Base-by-base conservation (phyloP, 2,888 invertebrate species). In the Choristoneura rosaceana region DNA sequence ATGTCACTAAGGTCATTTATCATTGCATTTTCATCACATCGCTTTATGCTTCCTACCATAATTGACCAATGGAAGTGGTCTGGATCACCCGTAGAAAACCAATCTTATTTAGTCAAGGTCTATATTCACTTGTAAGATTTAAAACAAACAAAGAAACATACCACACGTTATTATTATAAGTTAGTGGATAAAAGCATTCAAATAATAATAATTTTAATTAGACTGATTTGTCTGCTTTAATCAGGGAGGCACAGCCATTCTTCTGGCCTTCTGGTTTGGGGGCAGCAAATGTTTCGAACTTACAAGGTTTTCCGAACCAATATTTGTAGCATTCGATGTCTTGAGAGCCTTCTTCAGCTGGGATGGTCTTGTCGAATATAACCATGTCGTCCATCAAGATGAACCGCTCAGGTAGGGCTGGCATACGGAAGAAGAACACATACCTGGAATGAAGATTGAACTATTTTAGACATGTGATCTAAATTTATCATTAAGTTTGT, bases 241-340 rank as follows among this genome's bases (percentile, higher is more conserved):
- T 47, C 12, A 47, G 7, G 7, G 4, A 38, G 4, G n/a, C 47
- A 15, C n/a, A 47, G n/a, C n/a, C 7, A n/a, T 4, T 0, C 14
- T 43, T 43, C 12, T n/a, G 4, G 47, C n/a, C 45, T 43, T 12
- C 1, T 15, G 5, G n/a, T 50, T 15, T 50, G n/a, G 9, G 55
- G 47, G n/a, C n/a, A 47, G 55, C 25, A 10, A 55, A 55, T 4
- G 25, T 25, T 15, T 52, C 17, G 17, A 47, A 88, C 90, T 89
- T 82, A 95, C 95, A 89, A 81, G 91, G 91, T 82, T 94, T 94
- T 55, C 94, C 88, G 78, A 94, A 95, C 84, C 94, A 94, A 79
- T 94, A 95, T 79, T 95, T 95, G 84, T 93, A 95, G 68, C 95
- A 95, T 80, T 95, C 95, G 0, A 95, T 79, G 69, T 95, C 95